phyloP scores from a whole-genome alignment of 2,888 invertebrate species.

The Loripinus fragilis region DNA sequence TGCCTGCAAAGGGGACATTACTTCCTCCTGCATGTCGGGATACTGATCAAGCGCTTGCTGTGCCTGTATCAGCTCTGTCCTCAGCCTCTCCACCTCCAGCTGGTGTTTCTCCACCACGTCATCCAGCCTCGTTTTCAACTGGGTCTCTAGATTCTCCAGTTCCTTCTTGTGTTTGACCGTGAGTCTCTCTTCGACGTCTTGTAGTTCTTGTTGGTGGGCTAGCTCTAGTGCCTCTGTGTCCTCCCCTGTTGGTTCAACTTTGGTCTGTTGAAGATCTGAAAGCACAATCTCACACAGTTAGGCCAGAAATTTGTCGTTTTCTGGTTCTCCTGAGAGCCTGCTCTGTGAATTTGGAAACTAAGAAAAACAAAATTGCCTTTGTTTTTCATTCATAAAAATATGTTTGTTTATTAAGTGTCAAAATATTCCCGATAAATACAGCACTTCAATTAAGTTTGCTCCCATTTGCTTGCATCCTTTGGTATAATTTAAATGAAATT shows the following conservation, averaged over 20 bases:
- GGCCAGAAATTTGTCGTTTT: too few species aligned
- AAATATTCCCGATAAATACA: too few species aligned
- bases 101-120: conserved; percentile 58
- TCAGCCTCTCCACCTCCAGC: conserved; percentile 37
- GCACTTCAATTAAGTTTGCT: too few species aligned
- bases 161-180: conserved; percentile 76
- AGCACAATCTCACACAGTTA: too few species aligned
- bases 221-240: conserved; percentile 65
- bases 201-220: conserved; percentile 70
- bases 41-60: conserved; percentile 52
- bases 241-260: conserved; percentile 20
- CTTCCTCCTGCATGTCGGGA: conserved; percentile 31
- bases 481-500: too few species aligned
- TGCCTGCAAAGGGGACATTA: conserved; percentile 40
- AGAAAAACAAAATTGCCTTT: too few species aligned
- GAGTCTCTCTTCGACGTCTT: conserved; percentile 63
- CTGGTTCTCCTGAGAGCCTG: too few species aligned
- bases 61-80: conserved; percentile 37
- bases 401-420: too few species aligned
- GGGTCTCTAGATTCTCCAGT: conserved; percentile 82
- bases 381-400: too few species aligned
- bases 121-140: conserved; percentile 82
- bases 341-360: too few species aligned
- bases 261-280: neutral
- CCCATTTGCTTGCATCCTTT: too few species aligned